These are phyloP conservation scores for Drosophila busckii DNA, from an alignment of 1,140 invertebrate genomes.

Conservation along the genomic window DNA sequence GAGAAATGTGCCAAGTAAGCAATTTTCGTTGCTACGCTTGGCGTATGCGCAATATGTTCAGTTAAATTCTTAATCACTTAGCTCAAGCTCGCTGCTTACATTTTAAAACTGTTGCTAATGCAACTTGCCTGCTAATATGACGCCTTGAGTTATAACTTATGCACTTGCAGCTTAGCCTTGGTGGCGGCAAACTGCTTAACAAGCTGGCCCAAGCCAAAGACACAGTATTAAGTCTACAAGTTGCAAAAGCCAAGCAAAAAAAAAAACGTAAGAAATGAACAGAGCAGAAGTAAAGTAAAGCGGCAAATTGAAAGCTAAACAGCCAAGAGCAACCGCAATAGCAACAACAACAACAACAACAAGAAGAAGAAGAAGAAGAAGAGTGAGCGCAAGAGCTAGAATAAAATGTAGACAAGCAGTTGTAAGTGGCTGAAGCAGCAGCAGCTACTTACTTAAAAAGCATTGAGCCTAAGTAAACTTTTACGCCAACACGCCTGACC, in stretches of 20 bases:
- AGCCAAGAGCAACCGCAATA: conserved; percentile 38
- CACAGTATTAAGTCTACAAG: conserved; percentile 53
- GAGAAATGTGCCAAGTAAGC: conserved; percentile 70
- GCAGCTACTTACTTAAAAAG: conserved; percentile 73
- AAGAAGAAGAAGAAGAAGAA: conserved; percentile 2
- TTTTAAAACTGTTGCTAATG: no score
- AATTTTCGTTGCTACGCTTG: conserved; percentile 39
- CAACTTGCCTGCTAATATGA: conserved; percentile 15
- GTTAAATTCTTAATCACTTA: no score
- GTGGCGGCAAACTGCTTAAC: conserved; percentile 35
- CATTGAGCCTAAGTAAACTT: conserved; percentile 75
- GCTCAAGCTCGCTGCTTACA: no score
- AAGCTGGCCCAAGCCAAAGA: conserved; percentile 38
- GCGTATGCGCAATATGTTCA: conserved; percentile 53
- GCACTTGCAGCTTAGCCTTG: conserved; percentile 31
- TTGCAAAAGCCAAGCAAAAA: conserved; percentile 1
- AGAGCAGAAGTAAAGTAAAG: conserved; percentile 53
- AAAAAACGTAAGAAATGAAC: no score
- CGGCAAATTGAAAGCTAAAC: conserved; percentile 66
- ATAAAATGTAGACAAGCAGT: conserved; percentile 25
- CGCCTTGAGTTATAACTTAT: conserved; percentile 20
- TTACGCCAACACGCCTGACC: conserved; percentile 47
- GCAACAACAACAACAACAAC: conserved; percentile 2
- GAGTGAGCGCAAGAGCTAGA: conserved; percentile 22
- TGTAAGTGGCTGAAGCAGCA: conserved; percentile 26